Evolutionary conservation across 2,113 vertebrate genomes (phyloP).

Genomic region (Pseudolaguvia tuberculata): DNA sequence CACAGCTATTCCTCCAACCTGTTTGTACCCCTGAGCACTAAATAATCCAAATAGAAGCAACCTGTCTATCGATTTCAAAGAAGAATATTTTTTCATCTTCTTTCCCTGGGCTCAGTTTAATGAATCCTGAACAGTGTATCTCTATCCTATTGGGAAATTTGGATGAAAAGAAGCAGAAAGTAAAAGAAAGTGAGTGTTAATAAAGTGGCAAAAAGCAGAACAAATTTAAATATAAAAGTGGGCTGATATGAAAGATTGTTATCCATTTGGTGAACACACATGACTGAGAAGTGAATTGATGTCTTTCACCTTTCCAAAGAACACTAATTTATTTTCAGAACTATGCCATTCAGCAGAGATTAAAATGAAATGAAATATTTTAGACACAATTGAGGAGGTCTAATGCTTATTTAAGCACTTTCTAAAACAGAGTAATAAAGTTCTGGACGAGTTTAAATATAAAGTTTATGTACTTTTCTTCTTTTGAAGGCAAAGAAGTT

Average conservation of each 20-base stretch:
- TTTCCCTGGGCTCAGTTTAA: slow-evolving; percentile 55
- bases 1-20: slow-evolving; percentile 58
- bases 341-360: background rate
- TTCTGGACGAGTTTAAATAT: background rate
- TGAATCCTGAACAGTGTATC: slow-evolving; percentile 58
- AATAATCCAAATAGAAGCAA: slow-evolving; percentile 46
- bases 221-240: background rate
- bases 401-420: background rate
- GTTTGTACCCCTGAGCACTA: slow-evolving; percentile 59
- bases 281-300: background rate
- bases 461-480: background rate
- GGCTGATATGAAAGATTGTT: slow-evolving; percentile 3
- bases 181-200: slow-evolving; percentile 26
- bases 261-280: background rate
- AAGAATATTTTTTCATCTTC: slow-evolving; percentile 34
- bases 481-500: too few relatives aligned
- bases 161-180: slow-evolving; percentile 30
- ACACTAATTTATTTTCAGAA: background rate
- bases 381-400: background rate
- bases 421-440: background rate
- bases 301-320: slow-evolving; percentile 18
- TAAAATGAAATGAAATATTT: slow-evolving; percentile 15
- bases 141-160: slow-evolving; percentile 48
- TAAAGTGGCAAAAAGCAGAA: slow-evolving; percentile 2
- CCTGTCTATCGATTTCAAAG: slow-evolving; percentile 60